These are phyloP conservation scores for Adela reaumurella DNA, from an alignment of 2,888 invertebrate genomes.

Conservation along the genomic window DNA sequence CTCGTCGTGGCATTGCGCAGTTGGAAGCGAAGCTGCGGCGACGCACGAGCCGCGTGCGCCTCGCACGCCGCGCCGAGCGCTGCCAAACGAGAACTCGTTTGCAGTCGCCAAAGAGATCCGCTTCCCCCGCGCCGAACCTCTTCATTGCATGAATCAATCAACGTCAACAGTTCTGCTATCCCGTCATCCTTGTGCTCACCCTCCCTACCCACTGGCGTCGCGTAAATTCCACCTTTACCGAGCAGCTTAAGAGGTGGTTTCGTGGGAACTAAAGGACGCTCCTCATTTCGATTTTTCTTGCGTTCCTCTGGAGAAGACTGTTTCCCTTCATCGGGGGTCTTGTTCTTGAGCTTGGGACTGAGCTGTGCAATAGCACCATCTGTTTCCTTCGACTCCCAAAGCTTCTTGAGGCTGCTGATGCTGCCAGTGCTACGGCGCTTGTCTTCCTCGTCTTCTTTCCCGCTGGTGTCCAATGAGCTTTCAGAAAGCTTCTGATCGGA, in stretches of 20 bases:
- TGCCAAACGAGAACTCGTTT: slow-evolving; percentile 56
- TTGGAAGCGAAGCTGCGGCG: slow-evolving; percentile 85
- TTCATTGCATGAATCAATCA: slow-evolving; percentile 57
- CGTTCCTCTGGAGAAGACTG: slow-evolving; percentile 29
- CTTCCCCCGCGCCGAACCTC: slow-evolving; percentile 33
- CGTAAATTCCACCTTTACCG: slow-evolving; percentile 65
- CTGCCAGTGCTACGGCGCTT: slow-evolving; percentile 89
- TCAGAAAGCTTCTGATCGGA: slow-evolving; percentile 40
- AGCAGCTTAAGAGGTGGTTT: slow-evolving; percentile 59
- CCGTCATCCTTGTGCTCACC: slow-evolving; percentile 39
- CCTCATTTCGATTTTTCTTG: slow-evolving; percentile 17
- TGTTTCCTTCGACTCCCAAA: slow-evolving; percentile 83
- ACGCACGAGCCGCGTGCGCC: slow-evolving; percentile 75
- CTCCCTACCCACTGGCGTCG: slow-evolving; percentile 62
- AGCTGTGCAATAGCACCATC: slow-evolving; percentile 47
- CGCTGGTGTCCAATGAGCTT: slow-evolving; percentile 26
- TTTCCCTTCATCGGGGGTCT: slow-evolving; percentile 20
- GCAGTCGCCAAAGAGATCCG: slow-evolving; percentile 43
- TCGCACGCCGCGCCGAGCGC: slow-evolving; percentile 79
- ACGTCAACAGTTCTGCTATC: slow-evolving; percentile 50
- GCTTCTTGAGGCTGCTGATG: slow-evolving; percentile 86
- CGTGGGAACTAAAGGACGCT: slow-evolving; percentile 68
- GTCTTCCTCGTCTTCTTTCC: slow-evolving; percentile 66
- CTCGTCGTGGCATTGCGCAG: slow-evolving; percentile 61
- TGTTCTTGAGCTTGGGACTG: slow-evolving; percentile 57